Evolutionary conservation across 64 coral and sea anemone species (phyloP).

Genomic region (Cladopsammia gracilis): DNA sequence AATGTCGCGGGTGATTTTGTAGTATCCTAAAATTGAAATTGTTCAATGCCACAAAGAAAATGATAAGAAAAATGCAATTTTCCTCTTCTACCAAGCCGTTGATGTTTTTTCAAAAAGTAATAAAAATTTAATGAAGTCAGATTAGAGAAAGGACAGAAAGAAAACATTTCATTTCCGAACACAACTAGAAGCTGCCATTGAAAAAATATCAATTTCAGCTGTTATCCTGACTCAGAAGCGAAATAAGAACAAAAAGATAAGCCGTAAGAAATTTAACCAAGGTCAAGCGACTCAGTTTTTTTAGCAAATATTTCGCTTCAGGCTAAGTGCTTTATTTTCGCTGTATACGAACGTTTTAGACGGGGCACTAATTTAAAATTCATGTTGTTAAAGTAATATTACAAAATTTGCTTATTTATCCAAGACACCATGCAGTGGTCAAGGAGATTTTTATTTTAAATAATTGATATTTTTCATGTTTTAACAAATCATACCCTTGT

Average conservation of each 20-base stretch:
- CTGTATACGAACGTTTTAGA: not conserved
- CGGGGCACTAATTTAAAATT: conserved; percentile 14
- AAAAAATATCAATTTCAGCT: not conserved
- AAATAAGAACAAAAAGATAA: not conserved
- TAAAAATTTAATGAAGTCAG: conserved; percentile 55
- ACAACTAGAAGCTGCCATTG: not conserved
- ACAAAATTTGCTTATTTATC: conserved; percentile 7
- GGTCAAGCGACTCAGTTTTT: not conserved
- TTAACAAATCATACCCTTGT: not conserved
- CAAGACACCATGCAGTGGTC: not conserved
- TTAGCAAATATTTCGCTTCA: not conserved
- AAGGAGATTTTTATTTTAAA: conserved; percentile 4
- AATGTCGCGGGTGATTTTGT: not conserved
- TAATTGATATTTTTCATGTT: conserved; percentile 38
- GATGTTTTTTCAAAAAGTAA: not conserved
- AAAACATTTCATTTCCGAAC: conserved; percentile 34
- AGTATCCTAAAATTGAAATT: not conserved
- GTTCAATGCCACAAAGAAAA: not conserved
- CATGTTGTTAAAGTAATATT: conserved; percentile 25
- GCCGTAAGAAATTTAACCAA: not conserved
- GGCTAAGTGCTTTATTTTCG: not conserved
- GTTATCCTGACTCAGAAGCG: not conserved
- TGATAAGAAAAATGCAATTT: not conserved
- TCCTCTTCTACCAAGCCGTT: not conserved
- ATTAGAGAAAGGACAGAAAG: not conserved